phyloP scores from a whole-genome alignment of 2,888 invertebrate species.

The Eustalomyia histrio region DNA sequence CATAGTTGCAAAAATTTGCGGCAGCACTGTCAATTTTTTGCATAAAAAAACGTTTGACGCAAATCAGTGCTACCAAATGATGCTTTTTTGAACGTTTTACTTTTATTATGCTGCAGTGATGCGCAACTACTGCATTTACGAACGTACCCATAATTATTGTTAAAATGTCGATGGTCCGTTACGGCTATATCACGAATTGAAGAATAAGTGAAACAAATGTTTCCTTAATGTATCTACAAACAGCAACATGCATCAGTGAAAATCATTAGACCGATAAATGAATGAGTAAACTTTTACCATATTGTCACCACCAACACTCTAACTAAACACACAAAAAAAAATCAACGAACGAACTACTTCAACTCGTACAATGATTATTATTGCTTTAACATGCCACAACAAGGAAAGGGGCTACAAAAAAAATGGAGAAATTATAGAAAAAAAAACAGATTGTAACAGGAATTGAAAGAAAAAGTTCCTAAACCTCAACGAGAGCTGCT shows the following conservation, averaged over 20 bases:
- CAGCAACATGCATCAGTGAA: slow-evolving; percentile 69
- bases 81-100: no score
- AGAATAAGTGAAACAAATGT: no score
- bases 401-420: slow-evolving; percentile 1
- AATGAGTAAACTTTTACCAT: slow-evolving; percentile 70
- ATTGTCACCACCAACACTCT: slow-evolving; percentile 59
- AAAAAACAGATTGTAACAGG: neutral
- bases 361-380: slow-evolving; percentile 18
- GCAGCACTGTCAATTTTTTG: no score
- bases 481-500: slow-evolving; percentile 36
- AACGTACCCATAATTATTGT: no score
- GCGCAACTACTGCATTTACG: no score
- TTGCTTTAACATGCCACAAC: slow-evolving; percentile 46
- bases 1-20: no score
- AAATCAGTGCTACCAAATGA: no score
- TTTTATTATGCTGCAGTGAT: no score
- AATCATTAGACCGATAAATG: slow-evolving; percentile 72
- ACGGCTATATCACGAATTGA: no score
- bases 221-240: neutral
- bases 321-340: slow-evolving; percentile 21
- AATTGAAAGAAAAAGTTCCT: slow-evolving; percentile 38
- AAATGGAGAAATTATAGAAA: neutral
- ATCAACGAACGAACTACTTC: neutral
- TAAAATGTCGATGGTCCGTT: no score
- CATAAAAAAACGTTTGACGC: no score